Evolutionary conservation across 2,113 vertebrate genomes (phyloP), one percentile per base, ranked within the genome.

Genomic region (Ahaetulla prasina): DNA sequence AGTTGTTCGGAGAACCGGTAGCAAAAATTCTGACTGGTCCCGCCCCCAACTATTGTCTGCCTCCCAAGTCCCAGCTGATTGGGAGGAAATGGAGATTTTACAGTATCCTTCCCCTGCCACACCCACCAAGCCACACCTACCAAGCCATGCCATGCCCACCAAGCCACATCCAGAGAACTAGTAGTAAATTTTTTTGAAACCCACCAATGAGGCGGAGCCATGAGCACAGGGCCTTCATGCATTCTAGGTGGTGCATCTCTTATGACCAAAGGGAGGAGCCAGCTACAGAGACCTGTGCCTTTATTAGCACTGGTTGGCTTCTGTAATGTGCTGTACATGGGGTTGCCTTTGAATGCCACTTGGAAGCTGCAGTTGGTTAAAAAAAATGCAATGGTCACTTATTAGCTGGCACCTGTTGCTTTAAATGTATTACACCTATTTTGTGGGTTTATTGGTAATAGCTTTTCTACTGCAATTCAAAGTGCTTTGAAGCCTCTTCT

Each of bases 381-480:
- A 68, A 63, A 57, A 50, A 85, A 6, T 53, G 4, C 35, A 85
- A 84, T 18, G 90, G 8, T 4, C 88, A 88, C 4, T 68, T 49
- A 63, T 50, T 49, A n/a, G 92, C 90, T 9, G 0, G 0, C 90
- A 49, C 74, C 18, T 80, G 18, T 80, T 80, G 35, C 8, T 80
- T 80, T 80, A 80, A 80, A 80, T 39, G 89, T 89, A 47, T 68
- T 89, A 30, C 54, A 20, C 22, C 49, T 14, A 52, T 86, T 80
- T 92, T 94, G 95, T 90, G 87, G 20, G 25, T 27, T 3, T 25
- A 55, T 94, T 54, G 30, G 53, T 30, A 35, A 80, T 22, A 80
- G n/a, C 3, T 80, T 80, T 95, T 85, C 55, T 57, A 16, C 57
- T 52, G 27, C 91, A 93, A 57, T 57, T 47, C 0, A 4, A 93